These are phyloP conservation scores for Baryphthengus martii DNA, from an alignment of 2,113 vertebrate genomes.

Conservation along the genomic window DNA sequence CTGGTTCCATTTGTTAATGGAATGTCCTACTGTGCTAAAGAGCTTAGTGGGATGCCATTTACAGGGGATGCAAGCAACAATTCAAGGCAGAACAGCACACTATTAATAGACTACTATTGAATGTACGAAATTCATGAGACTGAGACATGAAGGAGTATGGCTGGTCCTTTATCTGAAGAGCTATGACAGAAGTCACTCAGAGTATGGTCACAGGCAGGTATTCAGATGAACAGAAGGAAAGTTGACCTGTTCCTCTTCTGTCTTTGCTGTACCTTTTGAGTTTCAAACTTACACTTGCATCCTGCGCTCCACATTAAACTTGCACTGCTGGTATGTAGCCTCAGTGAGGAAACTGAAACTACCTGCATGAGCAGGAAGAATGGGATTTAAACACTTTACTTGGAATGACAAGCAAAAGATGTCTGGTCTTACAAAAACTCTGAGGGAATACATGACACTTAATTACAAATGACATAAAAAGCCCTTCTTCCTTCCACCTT, in stretches of 20 bases:
- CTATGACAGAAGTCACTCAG: background rate
- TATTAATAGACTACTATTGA: constrained; percentile 25
- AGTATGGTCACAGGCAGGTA: background rate
- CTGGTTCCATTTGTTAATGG: constrained; percentile 56
- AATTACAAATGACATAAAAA: background rate
- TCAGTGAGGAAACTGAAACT: background rate
- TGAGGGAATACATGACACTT: background rate
- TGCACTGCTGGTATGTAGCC: rapidly evolving
- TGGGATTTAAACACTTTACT: background rate
- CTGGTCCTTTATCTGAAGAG: background rate
- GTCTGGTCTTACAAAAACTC: background rate
- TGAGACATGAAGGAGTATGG: background rate
- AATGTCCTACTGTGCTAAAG: constrained; percentile 57
- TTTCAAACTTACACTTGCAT: background rate
- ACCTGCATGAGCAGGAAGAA: background rate
- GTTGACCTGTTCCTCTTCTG: rapidly evolving
- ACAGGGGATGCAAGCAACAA: constrained; percentile 55
- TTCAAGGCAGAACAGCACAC: constrained; percentile 13
- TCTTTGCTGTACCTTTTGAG: background rate
- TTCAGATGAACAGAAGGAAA: background rate
- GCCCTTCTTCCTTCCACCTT: background rate
- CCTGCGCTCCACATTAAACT: background rate
- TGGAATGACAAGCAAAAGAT: background rate
- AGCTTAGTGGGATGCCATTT: constrained; percentile 68
- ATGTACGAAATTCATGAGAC: background rate